phyloP scores from a whole-genome alignment of 2,797 vertebrate genomes.

The Mastacembelus armatus region DNA sequence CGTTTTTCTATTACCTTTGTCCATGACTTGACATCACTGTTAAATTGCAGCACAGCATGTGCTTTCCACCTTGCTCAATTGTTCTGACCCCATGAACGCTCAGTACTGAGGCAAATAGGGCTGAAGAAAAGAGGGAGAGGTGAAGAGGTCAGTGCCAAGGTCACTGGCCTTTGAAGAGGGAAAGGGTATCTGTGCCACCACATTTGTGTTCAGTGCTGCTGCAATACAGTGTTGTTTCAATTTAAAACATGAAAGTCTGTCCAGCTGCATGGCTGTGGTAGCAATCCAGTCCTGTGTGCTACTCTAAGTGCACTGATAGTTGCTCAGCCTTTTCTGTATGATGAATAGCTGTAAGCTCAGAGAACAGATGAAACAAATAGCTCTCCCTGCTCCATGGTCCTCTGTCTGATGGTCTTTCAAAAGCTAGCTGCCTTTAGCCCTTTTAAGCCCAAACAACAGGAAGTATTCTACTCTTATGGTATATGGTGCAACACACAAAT shows the following conservation, averaged over 20 bases:
- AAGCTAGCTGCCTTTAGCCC: slow-evolving; percentile 26
- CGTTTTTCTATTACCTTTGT: slow-evolving; percentile 65
- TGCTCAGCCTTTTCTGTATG: slow-evolving; percentile 49
- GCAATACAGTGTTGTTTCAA: not conserved
- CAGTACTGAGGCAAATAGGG: slow-evolving; percentile 37
- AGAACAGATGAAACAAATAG: slow-evolving; percentile 64
- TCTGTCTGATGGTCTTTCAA: slow-evolving; percentile 42
- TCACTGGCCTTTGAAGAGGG: slow-evolving; percentile 27
- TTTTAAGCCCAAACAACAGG: slow-evolving; percentile 39
- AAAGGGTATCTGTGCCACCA: not conserved
- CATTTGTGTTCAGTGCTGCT: not conserved
- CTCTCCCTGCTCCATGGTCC: slow-evolving; percentile 32
- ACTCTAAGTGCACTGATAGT: slow-evolving; percentile 59
- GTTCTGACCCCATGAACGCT: slow-evolving; percentile 51
- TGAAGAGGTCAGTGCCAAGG: slow-evolving; percentile 53
- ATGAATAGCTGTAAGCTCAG: slow-evolving; percentile 58
- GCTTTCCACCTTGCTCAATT: slow-evolving; percentile 54
- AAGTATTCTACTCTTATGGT: slow-evolving; percentile 29
- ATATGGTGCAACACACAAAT: slow-evolving; percentile 9
- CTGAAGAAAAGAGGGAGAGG: slow-evolving; percentile 2
- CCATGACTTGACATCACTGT: slow-evolving; percentile 59
- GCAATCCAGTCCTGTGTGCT: slow-evolving; percentile 36
- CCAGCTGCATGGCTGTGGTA: slow-evolving; percentile 12
- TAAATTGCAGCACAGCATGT: slow-evolving; percentile 64
- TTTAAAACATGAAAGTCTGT: slow-evolving; percentile 20